phyloP scores from a whole-genome alignment of 2,888 invertebrate species.

The Mellilla xanthometata region DNA sequence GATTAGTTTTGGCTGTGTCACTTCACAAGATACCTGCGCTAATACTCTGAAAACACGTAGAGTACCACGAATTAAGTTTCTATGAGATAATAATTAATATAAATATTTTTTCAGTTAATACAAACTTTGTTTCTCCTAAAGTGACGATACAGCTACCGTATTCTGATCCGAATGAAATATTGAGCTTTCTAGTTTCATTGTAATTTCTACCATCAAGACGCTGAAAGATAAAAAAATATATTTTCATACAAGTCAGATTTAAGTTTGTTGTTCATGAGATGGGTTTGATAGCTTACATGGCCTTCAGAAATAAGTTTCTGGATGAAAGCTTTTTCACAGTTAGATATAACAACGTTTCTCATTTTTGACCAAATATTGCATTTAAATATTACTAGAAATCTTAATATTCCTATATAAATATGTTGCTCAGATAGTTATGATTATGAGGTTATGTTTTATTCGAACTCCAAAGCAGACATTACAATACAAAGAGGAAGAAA shows the following conservation, averaged over 20 bases:
- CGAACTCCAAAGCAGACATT: no score
- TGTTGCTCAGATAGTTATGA: no score
- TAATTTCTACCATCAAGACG: constrained; percentile 90
- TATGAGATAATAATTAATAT: no score
- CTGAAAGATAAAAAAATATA: constrained; percentile 66
- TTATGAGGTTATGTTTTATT: no score
- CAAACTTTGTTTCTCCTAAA: constrained; percentile 90
- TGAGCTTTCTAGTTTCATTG: constrained; percentile 87
- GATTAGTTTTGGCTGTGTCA: constrained; percentile 91
- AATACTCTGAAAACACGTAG: constrained; percentile 84
- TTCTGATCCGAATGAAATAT: constrained; percentile 90
- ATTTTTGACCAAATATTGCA: no score
- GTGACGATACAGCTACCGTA: constrained; percentile 91
- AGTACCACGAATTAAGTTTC: no score
- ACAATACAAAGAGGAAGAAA: no score
- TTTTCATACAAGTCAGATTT: neutral
- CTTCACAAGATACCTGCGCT: constrained; percentile 94
- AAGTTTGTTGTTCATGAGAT: neutral
- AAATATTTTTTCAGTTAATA: constrained; percentile 3
- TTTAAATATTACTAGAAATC: no score
- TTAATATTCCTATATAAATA: no score
- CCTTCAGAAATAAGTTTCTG: constrained; percentile 84
- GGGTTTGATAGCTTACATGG: constrained; percentile 72
- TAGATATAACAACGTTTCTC: constrained; percentile 86
- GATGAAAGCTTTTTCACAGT: constrained; percentile 87